A percentile compares a stretch with the other conserved stretches of the same genome.
These are phyloP conservation scores for Rhyacichthys aspro DNA, from an alignment of 2,797 vertebrate species.

Conservation along the genomic window DNA sequence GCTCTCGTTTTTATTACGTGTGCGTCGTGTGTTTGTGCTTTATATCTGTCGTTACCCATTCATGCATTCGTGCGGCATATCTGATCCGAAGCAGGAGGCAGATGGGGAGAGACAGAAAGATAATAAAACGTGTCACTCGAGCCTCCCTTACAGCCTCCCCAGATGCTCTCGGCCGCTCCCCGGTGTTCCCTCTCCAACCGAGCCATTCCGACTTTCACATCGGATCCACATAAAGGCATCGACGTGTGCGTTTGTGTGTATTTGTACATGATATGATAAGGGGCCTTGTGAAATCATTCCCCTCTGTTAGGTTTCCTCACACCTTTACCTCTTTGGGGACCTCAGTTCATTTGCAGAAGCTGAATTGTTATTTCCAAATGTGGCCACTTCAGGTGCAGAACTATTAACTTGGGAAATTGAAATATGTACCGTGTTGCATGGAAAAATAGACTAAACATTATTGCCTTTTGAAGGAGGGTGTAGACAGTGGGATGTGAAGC, in stretches of 20 bases:
- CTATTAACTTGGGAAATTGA: constrained; percentile 69
- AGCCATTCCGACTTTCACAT: constrained; percentile 56
- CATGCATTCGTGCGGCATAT: constrained; percentile 5
- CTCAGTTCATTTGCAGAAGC: constrained; percentile 63
- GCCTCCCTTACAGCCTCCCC: constrained; percentile 34
- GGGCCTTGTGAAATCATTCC: constrained; percentile 25
- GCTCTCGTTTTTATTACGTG: too few species aligned
- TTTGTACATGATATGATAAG: constrained; percentile 46
- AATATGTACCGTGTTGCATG: constrained; percentile 57
- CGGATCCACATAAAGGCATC: constrained; percentile 33
- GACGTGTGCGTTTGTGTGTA: constrained; percentile 15
- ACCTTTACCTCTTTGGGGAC: constrained; percentile 66
- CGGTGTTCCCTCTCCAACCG: constrained; percentile 32
- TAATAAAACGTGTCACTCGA: constrained; percentile 38
- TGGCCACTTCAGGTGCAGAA: constrained; percentile 60
- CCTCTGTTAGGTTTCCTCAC: constrained; percentile 36
- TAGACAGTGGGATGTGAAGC: constrained; percentile 47
- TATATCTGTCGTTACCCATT: neutral
- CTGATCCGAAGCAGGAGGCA: constrained; percentile 1
- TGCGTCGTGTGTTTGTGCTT: neutral
- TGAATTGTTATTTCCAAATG: constrained; percentile 69
- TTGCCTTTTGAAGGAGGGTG: constrained; percentile 53
- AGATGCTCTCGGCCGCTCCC: constrained; percentile 36
- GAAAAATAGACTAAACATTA: constrained; percentile 59
- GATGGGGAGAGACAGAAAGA: constrained; percentile 8